These are phyloP conservation scores for Cotesia congregata DNA, from an alignment of 2,888 invertebrate genomes.

Conservation along the genomic window DNA sequence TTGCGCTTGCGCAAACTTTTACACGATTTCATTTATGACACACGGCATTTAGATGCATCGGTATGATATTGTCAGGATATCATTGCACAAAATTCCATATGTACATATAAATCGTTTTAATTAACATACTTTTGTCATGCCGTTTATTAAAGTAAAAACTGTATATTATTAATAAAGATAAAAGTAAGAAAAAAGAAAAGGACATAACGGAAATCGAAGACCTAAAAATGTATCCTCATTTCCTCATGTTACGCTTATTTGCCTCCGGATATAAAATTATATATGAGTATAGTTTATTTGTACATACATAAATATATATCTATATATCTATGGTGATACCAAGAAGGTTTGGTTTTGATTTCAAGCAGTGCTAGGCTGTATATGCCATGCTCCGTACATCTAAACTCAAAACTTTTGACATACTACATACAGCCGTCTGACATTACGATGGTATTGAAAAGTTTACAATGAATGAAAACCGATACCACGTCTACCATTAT, in stretches of 20 bases:
- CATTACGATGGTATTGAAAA: constrained; percentile 21
- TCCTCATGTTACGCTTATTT: constrained; percentile 50
- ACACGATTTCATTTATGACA: constrained; percentile 30
- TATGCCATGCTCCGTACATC: neutral
- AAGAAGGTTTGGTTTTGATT: neutral
- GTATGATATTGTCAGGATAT: constrained; percentile 22
- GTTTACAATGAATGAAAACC: constrained; percentile 51
- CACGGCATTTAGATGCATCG: constrained; percentile 32
- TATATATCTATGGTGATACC: neutral
- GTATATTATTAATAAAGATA: constrained; percentile 7
- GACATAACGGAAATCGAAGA: constrained; percentile 34
- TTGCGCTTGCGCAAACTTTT: constrained; percentile 30
- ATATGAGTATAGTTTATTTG: constrained; percentile 26
- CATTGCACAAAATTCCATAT: constrained; percentile 27
- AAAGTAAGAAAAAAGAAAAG: constrained; percentile 1
- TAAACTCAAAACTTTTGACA: neutral
- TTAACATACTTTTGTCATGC: constrained; percentile 1
- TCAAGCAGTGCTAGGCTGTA: neutral
- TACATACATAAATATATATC: neutral
- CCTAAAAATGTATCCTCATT: constrained; percentile 46
- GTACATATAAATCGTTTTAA: constrained; percentile 14
- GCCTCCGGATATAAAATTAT: constrained; percentile 41
- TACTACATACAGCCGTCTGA: constrained; percentile 25
- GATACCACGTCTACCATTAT: constrained; percentile 51
- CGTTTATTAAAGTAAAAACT: neutral